These are phyloP conservation scores for Scaptomyza montana DNA, from an alignment of 1,140 invertebrate genomes.

Conservation along the genomic window DNA sequence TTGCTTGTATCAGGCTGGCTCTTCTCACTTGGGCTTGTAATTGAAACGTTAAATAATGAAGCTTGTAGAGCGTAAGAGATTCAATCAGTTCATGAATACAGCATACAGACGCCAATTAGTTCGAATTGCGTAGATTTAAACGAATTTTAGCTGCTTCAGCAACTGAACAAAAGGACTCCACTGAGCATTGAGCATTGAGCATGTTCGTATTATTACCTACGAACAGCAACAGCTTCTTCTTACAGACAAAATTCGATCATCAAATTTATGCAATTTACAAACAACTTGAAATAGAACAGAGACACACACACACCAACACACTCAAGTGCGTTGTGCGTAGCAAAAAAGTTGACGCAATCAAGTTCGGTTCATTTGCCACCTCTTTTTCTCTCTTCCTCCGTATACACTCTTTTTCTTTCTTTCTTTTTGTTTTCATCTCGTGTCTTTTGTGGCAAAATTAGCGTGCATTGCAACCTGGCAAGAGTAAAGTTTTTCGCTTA, in stretches of 20 bases:
- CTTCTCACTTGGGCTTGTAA: constrained; percentile 49
- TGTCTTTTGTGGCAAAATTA: constrained; percentile 54
- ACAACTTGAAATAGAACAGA: constrained; percentile 65
- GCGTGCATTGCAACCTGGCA: constrained; percentile 69
- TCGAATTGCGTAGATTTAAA: constrained; percentile 50
- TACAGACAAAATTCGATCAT: constrained; percentile 55
- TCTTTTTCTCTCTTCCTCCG: constrained; percentile 5
- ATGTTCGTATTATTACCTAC: constrained; percentile 39
- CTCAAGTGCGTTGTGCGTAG: constrained; percentile 10
- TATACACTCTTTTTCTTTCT: background rate
- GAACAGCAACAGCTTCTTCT: background rate
- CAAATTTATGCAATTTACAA: constrained; percentile 71
- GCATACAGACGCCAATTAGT: constrained; percentile 61
- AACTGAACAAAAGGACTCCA: constrained; percentile 37
- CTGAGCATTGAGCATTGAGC: no score
- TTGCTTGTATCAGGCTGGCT: background rate
- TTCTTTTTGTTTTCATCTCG: background rate
- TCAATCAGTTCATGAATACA: constrained; percentile 73
- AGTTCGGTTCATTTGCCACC: constrained; percentile 59
- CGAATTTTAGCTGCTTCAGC: constrained; percentile 38
- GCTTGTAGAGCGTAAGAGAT: constrained; percentile 69
- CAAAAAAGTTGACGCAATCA: constrained; percentile 76
- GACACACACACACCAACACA: background rate
- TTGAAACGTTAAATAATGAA: constrained; percentile 82
- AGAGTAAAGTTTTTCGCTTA: constrained; percentile 75